Evolutionary conservation across 35 echinoderm and acorn worm species (phyloP), one percentile per base, ranked within the genome.

Genomic region (Diadema setosum): DNA sequence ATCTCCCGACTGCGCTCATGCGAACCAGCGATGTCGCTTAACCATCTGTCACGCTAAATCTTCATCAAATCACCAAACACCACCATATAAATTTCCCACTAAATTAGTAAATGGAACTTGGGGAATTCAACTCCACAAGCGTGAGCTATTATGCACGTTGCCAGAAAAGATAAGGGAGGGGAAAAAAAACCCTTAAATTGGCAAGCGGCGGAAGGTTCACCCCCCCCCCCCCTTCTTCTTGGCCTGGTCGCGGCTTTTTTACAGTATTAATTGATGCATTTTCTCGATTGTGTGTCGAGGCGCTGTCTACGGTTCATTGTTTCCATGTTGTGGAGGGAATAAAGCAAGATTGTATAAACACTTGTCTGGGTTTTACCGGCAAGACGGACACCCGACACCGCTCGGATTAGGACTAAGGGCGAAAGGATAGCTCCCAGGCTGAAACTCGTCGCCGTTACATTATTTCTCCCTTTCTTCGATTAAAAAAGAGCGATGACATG

Each of bases 31-130:
- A 78, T 17, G 35, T 41, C 73, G 73, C 73, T 78, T 78, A 78
- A 78, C 73, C 73, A 78, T 78, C 73, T 78, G 73, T 78, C 73
- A 78, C 73, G 73, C 73, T 78, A 78, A 78, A 78, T 78, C 73
- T 78, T 78, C 73, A 78, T 78, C 73, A 78, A 78, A 78, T 78
- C 73, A 78, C 73, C 73, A 78, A 78, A 78, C 73, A 78, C 73
- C 73, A 78, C 73, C 73, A 78, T 78, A 78, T 78, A 78, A 78
- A 78, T 78, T 78, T 78, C 73, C 73, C 35, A 78, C 73, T 78
- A 78, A 78, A 78, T 78, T 78, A 78, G 73, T 78, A 78, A 78
- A 78, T 78, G 73, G 73, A 78, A 78, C 73, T 78, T 78, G 73
- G 73, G 73, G 73, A 78, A 78, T 78, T 78, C 73, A 44, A 78